Conservation (phyloP, 2,797 vertebrate species). For the Euthynnus affinis region DNA sequence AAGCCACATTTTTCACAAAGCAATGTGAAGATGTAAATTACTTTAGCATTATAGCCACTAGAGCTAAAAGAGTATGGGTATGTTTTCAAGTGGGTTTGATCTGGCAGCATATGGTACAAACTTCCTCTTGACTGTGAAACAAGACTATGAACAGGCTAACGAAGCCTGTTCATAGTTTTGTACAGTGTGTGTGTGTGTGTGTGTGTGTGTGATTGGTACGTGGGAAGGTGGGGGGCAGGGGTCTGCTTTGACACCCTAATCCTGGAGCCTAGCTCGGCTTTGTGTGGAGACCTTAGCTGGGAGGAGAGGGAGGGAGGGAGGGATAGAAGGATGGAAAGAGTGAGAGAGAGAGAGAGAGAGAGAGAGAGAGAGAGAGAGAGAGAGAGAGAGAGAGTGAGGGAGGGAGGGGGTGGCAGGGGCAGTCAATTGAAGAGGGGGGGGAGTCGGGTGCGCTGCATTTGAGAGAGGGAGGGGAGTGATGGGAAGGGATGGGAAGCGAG, state of each 20-base stretch:
- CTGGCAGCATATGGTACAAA: neutral
- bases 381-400: constrained; percentile 12
- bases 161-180: constrained; percentile 27
- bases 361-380: constrained; percentile 28
- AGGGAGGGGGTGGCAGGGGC: constrained; percentile 49
- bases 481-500: constrained; percentile 61
- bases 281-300: constrained; percentile 75
- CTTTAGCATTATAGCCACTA: constrained; percentile 2
- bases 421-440: constrained; percentile 40
- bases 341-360: constrained; percentile 10
- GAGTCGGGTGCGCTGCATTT: constrained; percentile 44
- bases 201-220: constrained; percentile 59
- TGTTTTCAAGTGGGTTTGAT: neutral
- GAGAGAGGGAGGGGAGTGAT: constrained; percentile 67
- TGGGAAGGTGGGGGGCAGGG: constrained; percentile 72
- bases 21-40: constrained; percentile 8
- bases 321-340: constrained; percentile 43
- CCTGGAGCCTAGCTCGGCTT: constrained; percentile 74
- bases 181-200: constrained; percentile 52
- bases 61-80: neutral
- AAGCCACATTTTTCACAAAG: constrained; percentile 11
- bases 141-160: constrained; percentile 54
- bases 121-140: constrained; percentile 18
- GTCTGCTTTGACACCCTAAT: constrained; percentile 82
- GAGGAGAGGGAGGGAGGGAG: constrained; percentile 51